Evolutionary conservation across 2,888 invertebrate species (phyloP).

Genomic region (Neoitamus cyanurus): DNA sequence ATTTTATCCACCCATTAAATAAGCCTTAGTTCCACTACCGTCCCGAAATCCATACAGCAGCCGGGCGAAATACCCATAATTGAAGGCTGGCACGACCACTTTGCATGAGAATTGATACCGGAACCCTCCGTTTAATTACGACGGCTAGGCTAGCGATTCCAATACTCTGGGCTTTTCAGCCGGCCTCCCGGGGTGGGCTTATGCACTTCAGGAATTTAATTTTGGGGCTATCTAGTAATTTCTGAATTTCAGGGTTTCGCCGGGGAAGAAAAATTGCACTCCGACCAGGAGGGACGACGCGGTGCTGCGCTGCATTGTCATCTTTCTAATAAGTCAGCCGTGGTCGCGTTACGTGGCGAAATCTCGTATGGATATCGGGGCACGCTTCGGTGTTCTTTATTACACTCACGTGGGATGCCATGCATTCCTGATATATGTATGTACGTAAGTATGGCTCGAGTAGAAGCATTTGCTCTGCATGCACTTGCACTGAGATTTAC

Average conservation of each 20-base stretch:
- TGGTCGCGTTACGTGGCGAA: slow-evolving; percentile 6
- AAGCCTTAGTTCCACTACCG: not conserved
- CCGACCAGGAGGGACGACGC: not conserved
- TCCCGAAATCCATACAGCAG: slow-evolving; percentile 10
- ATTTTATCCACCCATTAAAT: slow-evolving; percentile 35
- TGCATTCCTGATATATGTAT: not conserved
- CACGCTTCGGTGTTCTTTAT: not conserved
- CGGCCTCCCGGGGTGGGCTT: not conserved
- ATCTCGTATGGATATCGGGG: not conserved
- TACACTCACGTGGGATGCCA: not conserved
- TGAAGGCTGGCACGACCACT: slow-evolving; percentile 32
- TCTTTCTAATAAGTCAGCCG: not conserved
- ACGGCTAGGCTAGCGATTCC: not conserved
- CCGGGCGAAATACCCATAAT: slow-evolving; percentile 25
- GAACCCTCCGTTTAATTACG: slow-evolving; percentile 29
- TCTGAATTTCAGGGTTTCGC: slow-evolving; percentile 36
- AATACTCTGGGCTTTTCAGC: not conserved
- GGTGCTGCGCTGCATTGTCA: not conserved
- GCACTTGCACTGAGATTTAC: not conserved
- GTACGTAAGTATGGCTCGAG: not conserved
- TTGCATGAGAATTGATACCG: slow-evolving; percentile 36
- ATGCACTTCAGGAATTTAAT: slow-evolving; percentile 37
- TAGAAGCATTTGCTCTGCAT: not conserved
- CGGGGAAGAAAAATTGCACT: slow-evolving; percentile 10
- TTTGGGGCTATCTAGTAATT: not conserved